Percentiles rank a stretch among this genome's conserved stretches.
phyloP scores from a whole-genome alignment of 2,113 vertebrate species.

The Galeopterus variegatus region DNA sequence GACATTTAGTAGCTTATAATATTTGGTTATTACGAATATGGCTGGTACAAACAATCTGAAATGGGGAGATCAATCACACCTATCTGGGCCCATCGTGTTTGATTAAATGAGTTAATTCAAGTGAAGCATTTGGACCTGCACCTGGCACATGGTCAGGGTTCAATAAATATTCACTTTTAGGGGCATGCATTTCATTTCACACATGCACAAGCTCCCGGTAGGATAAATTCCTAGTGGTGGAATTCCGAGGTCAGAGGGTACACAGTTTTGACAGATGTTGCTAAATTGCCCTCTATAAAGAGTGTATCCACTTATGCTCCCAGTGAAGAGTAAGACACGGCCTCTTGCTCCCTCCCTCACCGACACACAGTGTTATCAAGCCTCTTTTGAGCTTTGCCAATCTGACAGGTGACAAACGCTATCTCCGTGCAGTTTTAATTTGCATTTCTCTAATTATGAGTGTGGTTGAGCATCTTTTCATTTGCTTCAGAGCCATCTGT shows the following conservation, averaged over 20 bases:
- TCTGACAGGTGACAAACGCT: slow-evolving; percentile 74
- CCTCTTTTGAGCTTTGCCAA: slow-evolving; percentile 56
- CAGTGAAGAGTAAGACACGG: accelerated
- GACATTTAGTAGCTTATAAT: background rate
- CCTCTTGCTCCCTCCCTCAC: background rate
- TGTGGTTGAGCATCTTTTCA: slow-evolving; percentile 54
- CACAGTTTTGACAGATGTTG: background rate
- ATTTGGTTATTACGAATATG: background rate
- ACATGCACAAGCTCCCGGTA: accelerated
- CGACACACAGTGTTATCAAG: background rate
- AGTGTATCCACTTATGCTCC: background rate
- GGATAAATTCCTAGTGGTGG: background rate
- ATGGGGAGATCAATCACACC: background rate
- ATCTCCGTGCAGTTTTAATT: slow-evolving; percentile 54
- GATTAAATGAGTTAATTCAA: background rate
- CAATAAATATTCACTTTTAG: background rate
- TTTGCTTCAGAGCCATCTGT: slow-evolving; percentile 73
- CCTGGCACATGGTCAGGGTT: background rate
- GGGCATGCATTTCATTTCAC: background rate
- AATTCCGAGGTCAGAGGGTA: background rate
- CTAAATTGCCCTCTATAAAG: background rate
- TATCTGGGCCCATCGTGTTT: background rate
- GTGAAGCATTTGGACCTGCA: background rate
- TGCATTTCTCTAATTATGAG: slow-evolving; percentile 79
- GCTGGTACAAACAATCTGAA: background rate